A percentile compares a stretch with the other conserved stretches of the same genome.
Evolutionary conservation across 2,888 invertebrate species (phyloP).

Genomic region (Hoplodrina ambigua): DNA sequence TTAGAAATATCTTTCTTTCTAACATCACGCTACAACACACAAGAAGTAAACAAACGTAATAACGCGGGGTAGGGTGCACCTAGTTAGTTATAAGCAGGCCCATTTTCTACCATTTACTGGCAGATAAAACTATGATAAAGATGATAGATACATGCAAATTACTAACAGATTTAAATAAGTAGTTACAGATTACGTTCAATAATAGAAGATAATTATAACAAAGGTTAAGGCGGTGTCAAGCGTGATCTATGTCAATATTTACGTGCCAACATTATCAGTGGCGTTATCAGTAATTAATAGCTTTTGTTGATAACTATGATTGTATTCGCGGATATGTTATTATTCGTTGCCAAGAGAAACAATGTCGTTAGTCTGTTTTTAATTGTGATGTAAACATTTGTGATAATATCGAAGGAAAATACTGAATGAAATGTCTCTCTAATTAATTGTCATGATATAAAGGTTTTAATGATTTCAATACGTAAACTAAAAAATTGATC

Average conservation of each 20-base stretch:
- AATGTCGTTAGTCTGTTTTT: constrained; percentile 54
- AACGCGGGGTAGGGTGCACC: no score
- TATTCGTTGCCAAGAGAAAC: constrained; percentile 72
- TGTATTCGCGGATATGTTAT: constrained; percentile 73
- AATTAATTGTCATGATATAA: neutral
- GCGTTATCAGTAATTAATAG: constrained; percentile 70
- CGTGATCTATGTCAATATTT: constrained; percentile 88
- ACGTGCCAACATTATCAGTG: constrained; percentile 71
- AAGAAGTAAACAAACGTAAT: no score
- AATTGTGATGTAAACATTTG: constrained; percentile 27
- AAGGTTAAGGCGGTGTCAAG: constrained; percentile 87
- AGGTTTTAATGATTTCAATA: neutral
- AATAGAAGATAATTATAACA: constrained; percentile 79
- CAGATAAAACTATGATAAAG: constrained; percentile 4
- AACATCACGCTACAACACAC: no score
- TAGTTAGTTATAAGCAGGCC: neutral
- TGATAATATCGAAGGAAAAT: constrained; percentile 25
- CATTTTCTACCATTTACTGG: neutral
- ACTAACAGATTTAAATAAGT: constrained; percentile 42
- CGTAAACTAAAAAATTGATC: neutral
- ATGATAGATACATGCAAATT: constrained; percentile 21
- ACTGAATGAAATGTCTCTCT: constrained; percentile 27
- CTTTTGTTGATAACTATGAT: constrained; percentile 73
- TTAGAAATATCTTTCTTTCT: no score
- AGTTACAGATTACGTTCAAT: constrained; percentile 76